Base-by-base conservation (phyloP, 2,113 vertebrate species). In the Thymallus thymallus region DNA sequence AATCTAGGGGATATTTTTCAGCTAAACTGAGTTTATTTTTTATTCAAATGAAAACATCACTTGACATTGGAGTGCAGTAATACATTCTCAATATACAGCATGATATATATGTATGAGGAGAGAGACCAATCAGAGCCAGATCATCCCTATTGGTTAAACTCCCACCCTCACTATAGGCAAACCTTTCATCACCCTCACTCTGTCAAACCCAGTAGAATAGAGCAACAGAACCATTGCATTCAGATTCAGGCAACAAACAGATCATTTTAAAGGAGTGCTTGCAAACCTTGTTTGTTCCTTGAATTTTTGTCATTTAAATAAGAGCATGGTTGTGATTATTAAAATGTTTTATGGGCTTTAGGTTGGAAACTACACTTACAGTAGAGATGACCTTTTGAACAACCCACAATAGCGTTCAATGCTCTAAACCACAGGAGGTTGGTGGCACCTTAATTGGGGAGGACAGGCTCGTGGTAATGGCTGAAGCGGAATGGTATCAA, bases 31-130 rank as follows among this genome's bases (percentile, higher is more conserved):
- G 73, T 32, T 75, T 60, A 12, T 74, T 78, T 85, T 90, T 91
- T 88, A 90, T 90, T 92, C 77, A 88, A 87, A 79, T 68, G 77
- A 71, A 23, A 69, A 86, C 84, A 84, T 89, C 82, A 83, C 75
- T 83, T 88, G 80, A 89, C 79, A 88, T 71, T 73, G 80, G 86
- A 84, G 77, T 79, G 82, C 86, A 89, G 79, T 74, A 86, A 74
- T 73, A 88, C 81, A 85, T 85, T 86, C 56, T 88, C 75, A 79
- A 69, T 85, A 83, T 84, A 84, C 83, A 91, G 77, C 77, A 82
- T 78, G 69, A 83, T 78, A 80, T 75, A 51, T 51, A 51, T 51
- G 48, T 51, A 51, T 51, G 48, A 51, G 48, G 48, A 14, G 73
- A 76, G 70, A 4, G 20, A 82, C 72, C 62, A 10, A 12, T 41